Percentiles rank a stretch among this genome's conserved stretches.
phyloP scores from a whole-genome alignment of 2,797 vertebrate genomes.

The Halcyon smyrnensis region DNA sequence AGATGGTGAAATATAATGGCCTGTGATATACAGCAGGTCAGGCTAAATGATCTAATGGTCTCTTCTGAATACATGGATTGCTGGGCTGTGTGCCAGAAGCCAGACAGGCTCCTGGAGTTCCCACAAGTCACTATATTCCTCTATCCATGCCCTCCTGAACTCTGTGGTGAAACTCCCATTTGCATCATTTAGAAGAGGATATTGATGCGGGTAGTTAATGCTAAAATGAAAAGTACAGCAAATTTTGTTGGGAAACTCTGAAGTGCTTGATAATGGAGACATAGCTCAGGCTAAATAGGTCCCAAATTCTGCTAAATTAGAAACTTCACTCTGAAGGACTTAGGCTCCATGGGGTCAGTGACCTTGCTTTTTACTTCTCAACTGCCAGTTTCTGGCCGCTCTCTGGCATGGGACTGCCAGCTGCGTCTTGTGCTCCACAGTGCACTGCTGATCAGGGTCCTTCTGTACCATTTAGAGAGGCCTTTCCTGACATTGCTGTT shows the following conservation, averaged over 20 bases:
- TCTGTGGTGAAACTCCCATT: not conserved
- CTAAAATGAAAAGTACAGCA: not conserved
- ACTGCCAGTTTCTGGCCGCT: not conserved
- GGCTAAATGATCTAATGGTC: conserved; percentile 26
- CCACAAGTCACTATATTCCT: not conserved
- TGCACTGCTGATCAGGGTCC: not conserved
- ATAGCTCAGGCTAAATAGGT: not conserved
- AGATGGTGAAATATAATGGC: conserved; percentile 12
- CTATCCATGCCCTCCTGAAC: not conserved
- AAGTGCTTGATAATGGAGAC: not conserved
- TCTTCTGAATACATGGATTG: not conserved
- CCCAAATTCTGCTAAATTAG: not conserved
- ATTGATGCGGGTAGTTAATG: not conserved
- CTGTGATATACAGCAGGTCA: conserved; percentile 11
- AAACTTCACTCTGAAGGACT: not conserved
- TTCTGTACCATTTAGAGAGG: not conserved
- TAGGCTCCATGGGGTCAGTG: not conserved
- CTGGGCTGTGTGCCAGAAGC: conserved; percentile 43
- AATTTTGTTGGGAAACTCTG: not conserved
- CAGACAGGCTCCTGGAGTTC: conserved; percentile 32
- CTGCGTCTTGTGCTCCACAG: not conserved
- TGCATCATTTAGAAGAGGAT: conserved; percentile 3
- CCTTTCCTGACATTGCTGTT: not conserved
- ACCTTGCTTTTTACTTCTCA: not conserved
- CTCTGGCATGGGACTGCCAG: not conserved